Base-by-base conservation (phyloP, 1,140 invertebrate genomes). In the Dinoponera quadriceps region DNA sequence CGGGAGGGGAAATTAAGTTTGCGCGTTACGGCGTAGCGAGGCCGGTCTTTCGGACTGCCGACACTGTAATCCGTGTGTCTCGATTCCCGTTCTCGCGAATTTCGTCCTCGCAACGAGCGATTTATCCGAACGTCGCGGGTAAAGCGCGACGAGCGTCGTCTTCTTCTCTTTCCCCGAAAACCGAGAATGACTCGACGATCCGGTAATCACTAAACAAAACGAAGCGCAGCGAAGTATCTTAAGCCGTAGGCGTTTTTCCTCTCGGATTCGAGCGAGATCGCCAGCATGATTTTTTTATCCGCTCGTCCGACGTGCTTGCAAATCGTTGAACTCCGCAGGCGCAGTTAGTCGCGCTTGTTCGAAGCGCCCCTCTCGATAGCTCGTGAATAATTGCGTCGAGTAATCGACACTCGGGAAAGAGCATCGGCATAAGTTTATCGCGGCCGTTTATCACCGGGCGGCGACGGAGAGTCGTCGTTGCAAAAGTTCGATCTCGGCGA, bases 1-100 rank as follows among this genome's bases (percentile, higher is more conserved):
- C 74, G 85, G 82, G 29, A 82, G 82, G 29, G 59, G 54, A 84
- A 84, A 86, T 86, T 78, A 84, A 81, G 74, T 86, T 86, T 82
- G 62, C 18, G 80, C 60, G 78, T 60, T 62, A 78, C 22, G 77
- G 68, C 44, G 68, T 73, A 22, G 44, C 77, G 51, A 85, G 20
- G 27, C 33, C 20, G 49, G n/a, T n/a, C 51, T 38, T 55, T 78
- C 51, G 18, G 20, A 55, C 51, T 33, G 62, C 27, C 51, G 29
- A 14, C 51, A 38, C 54, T n/a, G 55, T 71, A 80, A 71, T 69
- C n/a, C 49, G 29, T 2, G 13, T 2, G 22, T 44, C 54, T n/a
- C 44, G 27, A 51, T 68, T 14, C 55, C 62, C 5, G 29, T 38
- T 55, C n/a, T n/a, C 38, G 13, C 62, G 20, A 65, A 54, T 18